phyloP scores from a whole-genome alignment of 2,797 vertebrate species.

The Gorsachius magnificus region DNA sequence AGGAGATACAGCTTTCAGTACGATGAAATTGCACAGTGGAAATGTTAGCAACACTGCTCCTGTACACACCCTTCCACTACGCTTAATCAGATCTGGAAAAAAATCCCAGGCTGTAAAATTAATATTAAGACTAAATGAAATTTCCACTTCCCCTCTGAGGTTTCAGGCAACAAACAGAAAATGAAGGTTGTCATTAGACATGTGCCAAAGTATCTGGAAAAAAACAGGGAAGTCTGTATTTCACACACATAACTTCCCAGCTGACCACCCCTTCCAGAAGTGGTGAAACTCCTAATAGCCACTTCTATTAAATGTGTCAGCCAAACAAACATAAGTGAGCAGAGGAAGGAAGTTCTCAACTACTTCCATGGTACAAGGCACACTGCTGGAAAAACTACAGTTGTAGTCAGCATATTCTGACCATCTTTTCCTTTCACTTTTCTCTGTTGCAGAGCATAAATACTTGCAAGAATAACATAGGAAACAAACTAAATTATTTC shows the following conservation, averaged over 20 bases:
- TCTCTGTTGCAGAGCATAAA: neutral
- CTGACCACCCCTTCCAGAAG: neutral
- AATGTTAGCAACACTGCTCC: neutral
- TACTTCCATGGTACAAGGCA: neutral
- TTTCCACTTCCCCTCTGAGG: slow-evolving; percentile 17
- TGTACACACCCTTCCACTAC: neutral
- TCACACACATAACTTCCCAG: neutral
- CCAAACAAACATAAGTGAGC: neutral
- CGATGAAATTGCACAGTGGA: neutral
- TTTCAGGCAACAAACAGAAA: slow-evolving; percentile 59
- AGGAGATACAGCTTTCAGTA: neutral
- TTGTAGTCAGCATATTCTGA: neutral
- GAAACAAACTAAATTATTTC: neutral
- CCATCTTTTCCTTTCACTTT: neutral
- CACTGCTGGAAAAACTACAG: neutral
- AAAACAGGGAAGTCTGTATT: neutral
- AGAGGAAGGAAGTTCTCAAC: neutral
- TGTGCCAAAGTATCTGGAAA: slow-evolving; percentile 15
- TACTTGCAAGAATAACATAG: neutral
- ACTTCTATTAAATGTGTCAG: neutral
- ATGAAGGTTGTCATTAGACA: neutral
- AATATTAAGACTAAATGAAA: slow-evolving; percentile 20
- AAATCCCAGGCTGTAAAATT: neutral
- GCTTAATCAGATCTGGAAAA: neutral
- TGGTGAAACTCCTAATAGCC: neutral